Conservation (phyloP, 2,888 invertebrate genomes). For the Operophtera brumata region DNA sequence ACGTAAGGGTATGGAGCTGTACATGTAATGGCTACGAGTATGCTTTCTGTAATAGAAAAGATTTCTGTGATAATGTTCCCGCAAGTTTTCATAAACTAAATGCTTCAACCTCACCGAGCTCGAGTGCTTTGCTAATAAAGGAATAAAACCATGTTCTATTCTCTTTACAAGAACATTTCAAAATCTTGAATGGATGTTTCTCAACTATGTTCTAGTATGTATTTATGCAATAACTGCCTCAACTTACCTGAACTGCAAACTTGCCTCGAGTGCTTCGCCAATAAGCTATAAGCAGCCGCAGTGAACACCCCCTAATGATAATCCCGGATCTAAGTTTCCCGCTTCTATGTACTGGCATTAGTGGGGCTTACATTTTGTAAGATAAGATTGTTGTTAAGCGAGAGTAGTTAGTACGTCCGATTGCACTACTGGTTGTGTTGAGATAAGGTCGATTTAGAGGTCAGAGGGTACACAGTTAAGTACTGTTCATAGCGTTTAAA, state of each 20-base stretch:
- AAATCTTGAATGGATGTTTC: too few relatives aligned
- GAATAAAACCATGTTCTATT: too few relatives aligned
- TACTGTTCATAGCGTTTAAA: too few relatives aligned
- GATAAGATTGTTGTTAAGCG: slow-evolving; percentile 3
- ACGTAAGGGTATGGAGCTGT: too few relatives aligned
- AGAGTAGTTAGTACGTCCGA: neutral
- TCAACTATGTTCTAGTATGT: too few relatives aligned
- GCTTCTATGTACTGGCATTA: slow-evolving; percentile 6
- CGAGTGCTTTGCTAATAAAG: too few relatives aligned
- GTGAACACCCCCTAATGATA: slow-evolving; percentile 13
- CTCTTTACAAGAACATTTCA: too few relatives aligned
- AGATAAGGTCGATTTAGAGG: neutral
- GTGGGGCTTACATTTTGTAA: slow-evolving; percentile 4
- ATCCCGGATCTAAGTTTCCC: slow-evolving; percentile 13
- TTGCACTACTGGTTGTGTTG: neutral
- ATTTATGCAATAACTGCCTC: too few relatives aligned
- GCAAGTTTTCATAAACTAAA: too few relatives aligned
- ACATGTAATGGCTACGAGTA: neutral
- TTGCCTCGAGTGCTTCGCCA: slow-evolving; percentile 2
- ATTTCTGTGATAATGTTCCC: too few relatives aligned
- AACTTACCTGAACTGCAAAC: neutral
- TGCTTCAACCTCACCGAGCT: too few relatives aligned
- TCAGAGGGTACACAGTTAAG: neutral
- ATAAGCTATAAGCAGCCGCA: slow-evolving; percentile 4
- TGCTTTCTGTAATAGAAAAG: too few relatives aligned